Evolutionary conservation across 2,888 invertebrate species (phyloP).

Genomic region (Cosmopolites sordidus): DNA sequence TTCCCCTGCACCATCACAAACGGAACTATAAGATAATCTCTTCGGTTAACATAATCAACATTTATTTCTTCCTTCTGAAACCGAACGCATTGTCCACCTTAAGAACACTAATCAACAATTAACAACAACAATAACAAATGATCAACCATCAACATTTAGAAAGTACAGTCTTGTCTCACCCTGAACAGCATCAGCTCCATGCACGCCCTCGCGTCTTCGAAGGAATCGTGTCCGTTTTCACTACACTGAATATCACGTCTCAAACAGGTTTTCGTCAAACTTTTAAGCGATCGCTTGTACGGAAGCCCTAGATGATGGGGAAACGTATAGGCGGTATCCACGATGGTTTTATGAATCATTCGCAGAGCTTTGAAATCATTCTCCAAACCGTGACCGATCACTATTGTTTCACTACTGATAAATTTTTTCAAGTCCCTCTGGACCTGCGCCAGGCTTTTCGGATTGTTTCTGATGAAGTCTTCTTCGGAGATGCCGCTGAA

Average conservation of each 20-base stretch:
- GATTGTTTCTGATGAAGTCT: conserved; percentile 52
- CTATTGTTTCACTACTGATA: conserved; percentile 76
- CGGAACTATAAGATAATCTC: no score
- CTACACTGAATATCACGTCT: conserved; percentile 76
- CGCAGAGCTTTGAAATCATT: conserved; percentile 87
- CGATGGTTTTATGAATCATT: conserved; percentile 75
- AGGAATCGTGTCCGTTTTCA: conserved; percentile 80
- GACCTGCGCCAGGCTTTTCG: conserved; percentile 70
- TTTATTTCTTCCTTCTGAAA: no score
- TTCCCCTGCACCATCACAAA: no score
- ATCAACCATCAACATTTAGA: no score
- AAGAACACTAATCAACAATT: no score
- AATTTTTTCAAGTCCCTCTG: conserved; percentile 81
- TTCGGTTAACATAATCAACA: no score
- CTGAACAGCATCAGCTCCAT: conserved; percentile 74
- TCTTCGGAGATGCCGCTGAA: conserved; percentile 86
- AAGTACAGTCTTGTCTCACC: neutral
- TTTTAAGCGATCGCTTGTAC: conserved; percentile 75
- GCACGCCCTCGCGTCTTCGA: conserved; percentile 88
- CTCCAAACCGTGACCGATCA: conserved; percentile 93
- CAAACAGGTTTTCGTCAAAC: conserved; percentile 67
- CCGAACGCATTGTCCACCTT: no score
- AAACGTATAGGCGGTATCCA: conserved; percentile 87
- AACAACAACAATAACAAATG: no score
- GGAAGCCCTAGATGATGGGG: conserved; percentile 84